Evolutionary conservation across 2,113 vertebrate genomes (phyloP).

Genomic region (Boleophthalmus pectinirostris): DNA sequence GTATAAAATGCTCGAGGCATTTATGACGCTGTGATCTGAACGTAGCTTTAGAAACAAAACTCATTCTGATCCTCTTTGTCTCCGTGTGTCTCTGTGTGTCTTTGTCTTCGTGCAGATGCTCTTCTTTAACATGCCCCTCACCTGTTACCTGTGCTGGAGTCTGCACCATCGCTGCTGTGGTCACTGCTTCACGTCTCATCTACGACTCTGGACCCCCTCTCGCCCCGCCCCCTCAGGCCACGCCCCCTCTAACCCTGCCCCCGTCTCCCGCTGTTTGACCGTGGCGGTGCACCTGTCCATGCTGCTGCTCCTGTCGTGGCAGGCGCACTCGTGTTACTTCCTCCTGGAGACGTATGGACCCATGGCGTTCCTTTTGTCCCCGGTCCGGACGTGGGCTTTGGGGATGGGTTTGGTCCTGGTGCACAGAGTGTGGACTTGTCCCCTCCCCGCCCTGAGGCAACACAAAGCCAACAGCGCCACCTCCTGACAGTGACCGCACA

Average conservation of each 20-base stretch:
- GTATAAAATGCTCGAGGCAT: too few species aligned
- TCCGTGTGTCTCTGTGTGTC: too few species aligned
- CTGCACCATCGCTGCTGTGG: slow-evolving; percentile 85
- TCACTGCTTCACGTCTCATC: slow-evolving; percentile 85
- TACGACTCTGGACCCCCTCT: slow-evolving; percentile 67
- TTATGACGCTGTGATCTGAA: too few species aligned
- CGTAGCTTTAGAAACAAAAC: too few species aligned
- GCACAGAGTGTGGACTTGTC: slow-evolving; percentile 83
- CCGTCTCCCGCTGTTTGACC: slow-evolving; percentile 57
- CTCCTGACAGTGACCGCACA: slow-evolving; percentile 74
- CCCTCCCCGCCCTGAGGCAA: slow-evolving; percentile 66
- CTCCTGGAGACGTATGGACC: slow-evolving; percentile 87
- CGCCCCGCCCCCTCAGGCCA: slow-evolving; percentile 57
- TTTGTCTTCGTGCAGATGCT: slow-evolving; percentile 75
- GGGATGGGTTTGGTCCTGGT: slow-evolving; percentile 79
- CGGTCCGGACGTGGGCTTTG: slow-evolving; percentile 88
- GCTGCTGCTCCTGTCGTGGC: slow-evolving; percentile 87
- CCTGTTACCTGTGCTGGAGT: slow-evolving; percentile 92
- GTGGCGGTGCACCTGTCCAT: slow-evolving; percentile 79
- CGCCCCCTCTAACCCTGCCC: slow-evolving; percentile 23
- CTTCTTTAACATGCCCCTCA: slow-evolving; percentile 94
- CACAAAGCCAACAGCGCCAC: slow-evolving; percentile 77
- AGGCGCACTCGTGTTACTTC: slow-evolving; percentile 88
- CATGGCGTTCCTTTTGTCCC: slow-evolving; percentile 88
- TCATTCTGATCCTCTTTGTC: too few species aligned